phyloP scores from a whole-genome alignment of 2,113 vertebrate species.

The Copsychus sechellarum region DNA sequence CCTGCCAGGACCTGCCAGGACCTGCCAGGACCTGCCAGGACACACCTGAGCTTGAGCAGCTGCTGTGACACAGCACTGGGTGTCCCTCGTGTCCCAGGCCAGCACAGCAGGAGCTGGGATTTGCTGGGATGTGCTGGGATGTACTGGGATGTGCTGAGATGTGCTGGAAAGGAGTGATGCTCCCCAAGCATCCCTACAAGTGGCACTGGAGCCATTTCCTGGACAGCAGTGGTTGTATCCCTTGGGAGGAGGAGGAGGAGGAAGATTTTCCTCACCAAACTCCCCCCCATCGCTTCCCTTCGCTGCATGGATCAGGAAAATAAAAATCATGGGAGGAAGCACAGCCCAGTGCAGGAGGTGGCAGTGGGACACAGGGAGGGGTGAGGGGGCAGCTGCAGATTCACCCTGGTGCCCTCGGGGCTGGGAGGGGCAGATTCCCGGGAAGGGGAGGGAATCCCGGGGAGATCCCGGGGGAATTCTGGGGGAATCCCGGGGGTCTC shows the following conservation, averaged over 20 bases:
- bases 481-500: background rate
- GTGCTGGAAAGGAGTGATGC: background rate
- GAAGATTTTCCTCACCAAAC: background rate
- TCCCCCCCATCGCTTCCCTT: background rate
- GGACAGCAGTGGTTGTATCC: background rate
- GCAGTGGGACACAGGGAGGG: accelerated
- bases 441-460: background rate
- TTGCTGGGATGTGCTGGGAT: background rate
- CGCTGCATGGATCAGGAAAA: background rate
- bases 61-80: accelerated
- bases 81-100: background rate
- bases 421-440: background rate
- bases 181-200: background rate
- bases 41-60: background rate
- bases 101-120: background rate
- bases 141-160: background rate
- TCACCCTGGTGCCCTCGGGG: accelerated
- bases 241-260: background rate
- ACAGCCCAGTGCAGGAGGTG: accelerated
- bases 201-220: background rate
- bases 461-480: background rate
- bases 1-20: accelerated
- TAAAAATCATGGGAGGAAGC: background rate
- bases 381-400: accelerated
- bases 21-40: accelerated